phyloP scores from a whole-genome alignment of 2,888 invertebrate species.

The Sphaerophoria rueppellii region DNA sequence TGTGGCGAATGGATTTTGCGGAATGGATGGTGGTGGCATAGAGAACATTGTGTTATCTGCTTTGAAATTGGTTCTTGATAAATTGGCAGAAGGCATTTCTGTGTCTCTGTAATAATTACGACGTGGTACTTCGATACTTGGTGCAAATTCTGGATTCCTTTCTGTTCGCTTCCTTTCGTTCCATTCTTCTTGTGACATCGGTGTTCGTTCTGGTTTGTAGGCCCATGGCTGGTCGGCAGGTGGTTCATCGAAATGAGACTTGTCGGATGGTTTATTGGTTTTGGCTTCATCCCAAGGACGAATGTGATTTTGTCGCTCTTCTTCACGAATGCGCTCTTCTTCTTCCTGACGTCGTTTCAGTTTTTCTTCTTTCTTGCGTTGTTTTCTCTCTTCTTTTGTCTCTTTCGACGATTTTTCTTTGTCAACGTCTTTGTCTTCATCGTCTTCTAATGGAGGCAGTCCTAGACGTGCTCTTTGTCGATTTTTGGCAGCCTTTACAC shows the following conservation, averaged over 20 bases:
- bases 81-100: conserved; percentile 5
- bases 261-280: conserved; percentile 78
- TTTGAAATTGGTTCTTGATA: conserved; percentile 56
- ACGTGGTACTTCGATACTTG: conserved; percentile 79
- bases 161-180: conserved; percentile 87
- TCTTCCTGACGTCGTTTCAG: conserved; percentile 76
- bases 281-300: conserved; percentile 88
- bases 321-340: conserved; percentile 80
- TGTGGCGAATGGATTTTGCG: conserved; percentile 24
- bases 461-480: conserved; percentile 89
- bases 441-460: conserved; percentile 86
- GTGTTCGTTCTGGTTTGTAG: conserved; percentile 79
- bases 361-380: conserved; percentile 78
- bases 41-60: conserved; percentile 26
- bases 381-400: conserved; percentile 76
- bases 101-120: conserved; percentile 24
- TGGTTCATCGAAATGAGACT: conserved; percentile 46
- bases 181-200: conserved; percentile 82
- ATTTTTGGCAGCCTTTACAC: conserved; percentile 88
- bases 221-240: conserved; percentile 77
- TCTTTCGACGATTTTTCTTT: conserved; percentile 39
- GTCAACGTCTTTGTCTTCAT: conserved; percentile 75
- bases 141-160: conserved; percentile 90
- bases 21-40: conserved; percentile 52
- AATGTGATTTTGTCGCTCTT: conserved; percentile 82